Percentiles rank a stretch among this genome's conserved stretches.
Evolutionary conservation across 92 coral and sea anemone species (phyloP).

Genomic region (Epizoanthus scotinus): DNA sequence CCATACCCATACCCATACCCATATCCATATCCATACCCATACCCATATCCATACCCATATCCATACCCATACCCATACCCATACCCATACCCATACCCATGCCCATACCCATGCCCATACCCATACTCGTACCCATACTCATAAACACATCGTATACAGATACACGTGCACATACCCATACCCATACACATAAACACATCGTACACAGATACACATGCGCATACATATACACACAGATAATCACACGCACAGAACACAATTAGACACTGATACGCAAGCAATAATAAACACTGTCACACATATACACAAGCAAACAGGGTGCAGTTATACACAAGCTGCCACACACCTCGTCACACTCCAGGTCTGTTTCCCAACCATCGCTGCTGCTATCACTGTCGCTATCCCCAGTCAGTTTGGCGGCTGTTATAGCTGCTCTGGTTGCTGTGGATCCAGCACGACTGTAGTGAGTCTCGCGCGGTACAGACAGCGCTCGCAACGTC

Average conservation of each 20-base stretch:
- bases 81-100: too few species aligned
- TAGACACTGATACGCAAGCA: not conserved
- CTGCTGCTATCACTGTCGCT: constrained; percentile 58
- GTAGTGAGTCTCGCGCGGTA: constrained; percentile 28
- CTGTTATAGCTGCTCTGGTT: constrained; percentile 45
- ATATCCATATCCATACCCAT: too few species aligned
- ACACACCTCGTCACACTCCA: constrained; percentile 77
- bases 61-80: too few species aligned
- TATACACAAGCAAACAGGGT: not conserved
- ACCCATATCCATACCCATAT: too few species aligned
- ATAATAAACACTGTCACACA: not conserved
- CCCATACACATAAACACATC: not conserved
- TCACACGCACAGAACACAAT: not conserved
- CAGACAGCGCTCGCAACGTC: constrained; percentile 62
- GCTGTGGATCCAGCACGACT: not conserved
- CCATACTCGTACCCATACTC: not conserved
- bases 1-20: too few species aligned
- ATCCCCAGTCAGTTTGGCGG: constrained; percentile 34
- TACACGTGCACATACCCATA: not conserved
- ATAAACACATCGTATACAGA: not conserved
- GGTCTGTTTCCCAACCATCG: constrained; percentile 88
- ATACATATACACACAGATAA: not conserved
- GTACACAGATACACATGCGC: not conserved
- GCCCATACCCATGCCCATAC: too few species aligned
- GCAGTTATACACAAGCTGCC: too few species aligned